A percentile compares a stretch with the other conserved stretches of the same genome.
Evolutionary conservation across 2,888 invertebrate genomes (phyloP).

Genomic region (Standfussiana lucernea): DNA sequence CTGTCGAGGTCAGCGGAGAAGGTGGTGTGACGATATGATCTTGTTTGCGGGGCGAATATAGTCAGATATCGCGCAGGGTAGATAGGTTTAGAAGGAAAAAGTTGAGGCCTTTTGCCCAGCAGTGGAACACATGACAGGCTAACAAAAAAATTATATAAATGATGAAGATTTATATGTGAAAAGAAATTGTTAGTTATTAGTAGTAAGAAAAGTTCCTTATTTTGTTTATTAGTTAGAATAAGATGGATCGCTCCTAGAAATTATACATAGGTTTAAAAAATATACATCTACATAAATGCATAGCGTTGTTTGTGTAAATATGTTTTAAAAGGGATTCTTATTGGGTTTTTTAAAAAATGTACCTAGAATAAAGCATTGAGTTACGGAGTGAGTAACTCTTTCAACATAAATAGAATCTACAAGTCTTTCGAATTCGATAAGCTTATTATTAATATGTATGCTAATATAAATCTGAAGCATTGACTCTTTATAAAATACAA

Average conservation of each 20-base stretch:
- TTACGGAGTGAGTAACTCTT: not conserved
- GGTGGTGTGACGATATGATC: no score
- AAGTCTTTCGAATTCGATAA: slow-evolving; percentile 21
- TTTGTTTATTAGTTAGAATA: not conserved
- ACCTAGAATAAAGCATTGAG: not conserved
- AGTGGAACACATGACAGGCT: no score
- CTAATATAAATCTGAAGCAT: slow-evolving; percentile 20
- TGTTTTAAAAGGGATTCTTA: not conserved
- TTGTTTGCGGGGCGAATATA: no score
- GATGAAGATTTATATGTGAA: not conserved
- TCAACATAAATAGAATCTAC: not conserved
- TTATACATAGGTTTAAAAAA: no score
- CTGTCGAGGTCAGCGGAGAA: no score
- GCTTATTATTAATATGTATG: slow-evolving; percentile 50
- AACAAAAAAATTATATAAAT: no score
- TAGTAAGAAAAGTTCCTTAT: not conserved
- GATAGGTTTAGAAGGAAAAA: no score
- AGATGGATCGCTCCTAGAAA: not conserved
- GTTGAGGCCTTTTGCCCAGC: no score
- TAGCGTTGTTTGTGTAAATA: not conserved
- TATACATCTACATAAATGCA: not conserved
- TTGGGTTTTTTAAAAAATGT: not conserved
- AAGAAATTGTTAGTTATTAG: not conserved
- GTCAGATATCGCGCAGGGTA: no score
- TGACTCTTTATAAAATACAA: slow-evolving; percentile 30